Conservation (phyloP, 1,140 invertebrate species). For the Eueides isabella region DNA sequence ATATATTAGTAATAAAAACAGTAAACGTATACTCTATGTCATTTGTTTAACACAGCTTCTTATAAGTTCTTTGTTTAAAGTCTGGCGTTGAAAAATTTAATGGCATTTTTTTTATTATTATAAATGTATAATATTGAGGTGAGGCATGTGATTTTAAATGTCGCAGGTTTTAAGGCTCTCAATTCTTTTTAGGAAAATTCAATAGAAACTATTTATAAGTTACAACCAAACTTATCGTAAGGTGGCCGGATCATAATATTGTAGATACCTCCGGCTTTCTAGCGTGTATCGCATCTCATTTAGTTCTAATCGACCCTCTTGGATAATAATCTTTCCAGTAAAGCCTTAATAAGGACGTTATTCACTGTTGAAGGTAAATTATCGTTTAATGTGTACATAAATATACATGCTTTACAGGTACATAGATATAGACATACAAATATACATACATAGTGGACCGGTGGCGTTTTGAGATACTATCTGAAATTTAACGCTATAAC, state of each 20-base stretch:
- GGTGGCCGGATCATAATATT: constrained; percentile 35
- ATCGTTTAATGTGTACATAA: constrained; percentile 18
- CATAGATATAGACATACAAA: too few species aligned
- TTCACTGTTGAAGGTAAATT: constrained; percentile 29
- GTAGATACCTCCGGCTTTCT: constrained; percentile 42
- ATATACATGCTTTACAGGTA: too few species aligned
- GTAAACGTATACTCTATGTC: background rate
- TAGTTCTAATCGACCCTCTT: constrained; percentile 44
- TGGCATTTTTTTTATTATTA: too few species aligned
- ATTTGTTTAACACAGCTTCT: background rate
- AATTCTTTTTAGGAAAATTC: background rate
- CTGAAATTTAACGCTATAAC: too few species aligned
- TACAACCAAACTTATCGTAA: constrained; percentile 4
- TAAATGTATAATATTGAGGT: background rate
- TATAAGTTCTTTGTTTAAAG: background rate
- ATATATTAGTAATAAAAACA: constrained; percentile 8
- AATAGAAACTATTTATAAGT: background rate
- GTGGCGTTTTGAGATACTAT: too few species aligned
- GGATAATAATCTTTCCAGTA: constrained; percentile 46
- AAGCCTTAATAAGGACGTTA: constrained; percentile 38
- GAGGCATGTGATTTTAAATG: too few species aligned
- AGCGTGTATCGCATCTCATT: constrained; percentile 50
- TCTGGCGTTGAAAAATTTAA: background rate
- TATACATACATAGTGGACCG: too few species aligned
- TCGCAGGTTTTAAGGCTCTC: too few species aligned